These are phyloP conservation scores for Dicyrtoma fusca DNA, from an alignment of 2,888 invertebrate genomes.

Conservation along the genomic window DNA sequence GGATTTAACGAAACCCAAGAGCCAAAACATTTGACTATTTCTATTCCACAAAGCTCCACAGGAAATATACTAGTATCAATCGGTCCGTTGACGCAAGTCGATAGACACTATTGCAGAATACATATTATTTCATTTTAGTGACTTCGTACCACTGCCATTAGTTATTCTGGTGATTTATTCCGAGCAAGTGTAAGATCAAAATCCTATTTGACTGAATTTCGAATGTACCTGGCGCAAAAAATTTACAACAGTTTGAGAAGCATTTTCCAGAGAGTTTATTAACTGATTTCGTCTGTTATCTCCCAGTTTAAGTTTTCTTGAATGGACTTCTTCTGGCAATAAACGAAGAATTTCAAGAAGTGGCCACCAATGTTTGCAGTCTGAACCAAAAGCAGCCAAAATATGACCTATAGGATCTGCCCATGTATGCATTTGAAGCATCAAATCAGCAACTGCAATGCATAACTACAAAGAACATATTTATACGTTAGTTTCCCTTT, in stretches of 20 bases:
- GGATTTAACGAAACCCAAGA: slow-evolving; percentile 56
- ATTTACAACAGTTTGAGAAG: slow-evolving; percentile 75
- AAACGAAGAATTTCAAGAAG: slow-evolving; percentile 90
- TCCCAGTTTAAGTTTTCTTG: slow-evolving; percentile 75
- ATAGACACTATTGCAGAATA: slow-evolving; percentile 18
- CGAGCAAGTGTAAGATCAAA: too few relatives aligned
- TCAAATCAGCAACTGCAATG: slow-evolving; percentile 89
- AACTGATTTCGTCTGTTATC: slow-evolving; percentile 88
- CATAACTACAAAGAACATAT: slow-evolving; percentile 67
- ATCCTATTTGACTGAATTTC: not conserved
- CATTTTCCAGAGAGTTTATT: slow-evolving; percentile 65
- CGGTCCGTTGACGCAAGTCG: slow-evolving; percentile 21
- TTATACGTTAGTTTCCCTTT: not conserved
- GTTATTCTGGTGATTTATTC: too few relatives aligned
- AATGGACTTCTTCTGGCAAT: slow-evolving; percentile 93
- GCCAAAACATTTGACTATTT: slow-evolving; percentile 52
- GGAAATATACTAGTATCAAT: slow-evolving; percentile 41
- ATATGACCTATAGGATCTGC: slow-evolving; percentile 83
- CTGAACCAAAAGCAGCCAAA: slow-evolving; percentile 70
- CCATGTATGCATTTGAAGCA: slow-evolving; percentile 93
- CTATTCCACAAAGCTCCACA: slow-evolving; percentile 47
- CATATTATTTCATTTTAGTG: not conserved
- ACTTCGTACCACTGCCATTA: too few relatives aligned
- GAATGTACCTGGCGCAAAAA: slow-evolving; percentile 64
- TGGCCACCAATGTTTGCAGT: slow-evolving; percentile 69